A percentile compares a stretch with the other conserved stretches of the same genome.
Conservation (phyloP, 1,140 invertebrate species). For the Dermatophagoides farinae region DNA sequence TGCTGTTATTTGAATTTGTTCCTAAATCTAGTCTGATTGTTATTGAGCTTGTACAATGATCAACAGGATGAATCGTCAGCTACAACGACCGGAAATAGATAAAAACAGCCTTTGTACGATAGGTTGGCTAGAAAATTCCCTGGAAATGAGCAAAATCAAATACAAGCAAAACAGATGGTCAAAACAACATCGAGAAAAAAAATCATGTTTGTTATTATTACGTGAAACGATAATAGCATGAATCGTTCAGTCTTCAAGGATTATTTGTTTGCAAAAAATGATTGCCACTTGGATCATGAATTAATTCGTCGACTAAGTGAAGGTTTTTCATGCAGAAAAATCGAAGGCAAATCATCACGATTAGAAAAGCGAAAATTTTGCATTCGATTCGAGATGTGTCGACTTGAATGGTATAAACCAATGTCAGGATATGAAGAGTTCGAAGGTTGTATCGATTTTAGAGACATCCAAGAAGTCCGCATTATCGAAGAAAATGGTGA, state of each 20-base stretch:
- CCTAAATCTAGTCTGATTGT: no score
- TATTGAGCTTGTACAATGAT: no score
- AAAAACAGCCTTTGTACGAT: no score
- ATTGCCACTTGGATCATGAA: not conserved
- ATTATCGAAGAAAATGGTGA: no score
- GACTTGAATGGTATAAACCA: conserved; percentile 42
- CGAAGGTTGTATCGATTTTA: conserved; percentile 41
- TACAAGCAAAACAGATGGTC: no score
- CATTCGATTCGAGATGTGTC: conserved; percentile 64
- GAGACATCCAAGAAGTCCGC: conserved; percentile 72
- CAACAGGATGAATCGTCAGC: no score
- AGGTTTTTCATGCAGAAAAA: conserved; percentile 61
- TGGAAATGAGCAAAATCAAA: no score
- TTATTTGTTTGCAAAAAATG: not conserved
- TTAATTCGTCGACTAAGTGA: conserved; percentile 21
- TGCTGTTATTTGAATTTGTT: no score
- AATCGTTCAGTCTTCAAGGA: not conserved
- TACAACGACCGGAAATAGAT: no score
- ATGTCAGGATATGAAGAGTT: conserved; percentile 14
- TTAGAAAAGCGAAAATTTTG: conserved; percentile 60
- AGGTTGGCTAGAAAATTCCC: no score
- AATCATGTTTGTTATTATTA: no score
- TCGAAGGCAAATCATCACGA: conserved; percentile 51
- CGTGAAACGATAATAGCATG: not conserved
- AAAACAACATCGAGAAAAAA: no score